Evolutionary conservation across 1,140 invertebrate species (phyloP), one percentile per base, ranked within the genome.

Genomic region (Oppia nitens): DNA sequence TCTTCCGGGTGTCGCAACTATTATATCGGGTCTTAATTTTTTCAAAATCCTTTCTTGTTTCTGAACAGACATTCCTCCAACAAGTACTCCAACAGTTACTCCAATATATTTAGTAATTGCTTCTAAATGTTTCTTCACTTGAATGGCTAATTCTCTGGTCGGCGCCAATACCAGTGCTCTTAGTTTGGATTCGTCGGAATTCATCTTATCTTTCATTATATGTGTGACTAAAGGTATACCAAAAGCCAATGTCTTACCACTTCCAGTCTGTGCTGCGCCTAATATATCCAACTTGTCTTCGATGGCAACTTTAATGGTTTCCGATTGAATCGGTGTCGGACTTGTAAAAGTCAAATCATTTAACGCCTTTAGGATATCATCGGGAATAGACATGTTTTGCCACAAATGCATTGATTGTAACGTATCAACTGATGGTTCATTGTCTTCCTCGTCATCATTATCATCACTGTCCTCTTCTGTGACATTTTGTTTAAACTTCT

Each of bases 211-310:
- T 64, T 83, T 76, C 54, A 94, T 71, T 61, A 96, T 92, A 6
- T 84, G 84, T 62, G 80, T 73, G 50, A 96, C 71, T 51, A 97
- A 84, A 26, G 94, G 94, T 61, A 98, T 85, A 2, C 85, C 90
- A 79, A 97, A 98, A 0, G 92, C 93, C 45, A 98, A 73, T 0
- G 93, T 98, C 77, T 98, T 98, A 0, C 94, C 94, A 77, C 90
- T 95, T 9, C 94, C 94, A 72, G 93, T 98, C 77, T 97, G 90
- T 12, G 93, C 93, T 61, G 92, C 93, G 62, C 91, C 93, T 21
- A 97, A 72, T 65, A 97, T 86, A 74, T 97, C 91, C 73, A 81
- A 77, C 49, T 77, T 73, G 53, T 87, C 88, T 66, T 84, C 77
- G 66, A 96, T 85, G 28, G 92, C 89, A 58, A 87, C 77, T 24